A percentile compares a stretch with the other conserved stretches of the same genome.
phyloP scores from a whole-genome alignment of 2,113 vertebrate genomes.

The Muntiacus reevesi region DNA sequence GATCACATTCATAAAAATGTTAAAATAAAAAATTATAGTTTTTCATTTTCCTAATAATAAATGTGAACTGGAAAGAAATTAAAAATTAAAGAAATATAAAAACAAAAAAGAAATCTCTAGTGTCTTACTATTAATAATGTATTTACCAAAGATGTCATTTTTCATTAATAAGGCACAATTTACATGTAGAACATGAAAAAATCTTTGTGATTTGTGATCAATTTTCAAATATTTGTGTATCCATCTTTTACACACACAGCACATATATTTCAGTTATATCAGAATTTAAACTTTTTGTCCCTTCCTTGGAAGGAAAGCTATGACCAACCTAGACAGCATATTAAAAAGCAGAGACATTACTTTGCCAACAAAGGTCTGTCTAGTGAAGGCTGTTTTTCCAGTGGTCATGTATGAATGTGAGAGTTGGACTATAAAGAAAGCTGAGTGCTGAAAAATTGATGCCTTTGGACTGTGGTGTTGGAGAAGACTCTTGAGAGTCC shows the following conservation, averaged over 20 bases:
- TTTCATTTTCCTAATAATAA: not conserved
- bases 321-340: too few species aligned
- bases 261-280: not conserved
- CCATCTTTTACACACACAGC: not conserved
- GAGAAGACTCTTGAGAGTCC: too few species aligned
- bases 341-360: too few species aligned
- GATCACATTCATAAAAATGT: not conserved
- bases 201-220: not conserved
- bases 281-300: not conserved
- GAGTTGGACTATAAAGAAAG: too few species aligned
- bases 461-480: too few species aligned
- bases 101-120: not conserved
- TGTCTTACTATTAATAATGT: not conserved
- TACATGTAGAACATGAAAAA: not conserved
- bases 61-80: not conserved
- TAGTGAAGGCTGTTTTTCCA: too few species aligned
- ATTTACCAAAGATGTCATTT: not conserved
- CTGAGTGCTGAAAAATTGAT: too few species aligned
- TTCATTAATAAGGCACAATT: not conserved
- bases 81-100: not conserved
- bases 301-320: not conserved
- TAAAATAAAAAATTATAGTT: not conserved
- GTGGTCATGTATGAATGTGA: too few species aligned
- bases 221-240: not conserved
- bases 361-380: too few species aligned